Base-by-base conservation (phyloP, 2,888 invertebrate genomes). In the Yponomeuta cagnagella region DNA sequence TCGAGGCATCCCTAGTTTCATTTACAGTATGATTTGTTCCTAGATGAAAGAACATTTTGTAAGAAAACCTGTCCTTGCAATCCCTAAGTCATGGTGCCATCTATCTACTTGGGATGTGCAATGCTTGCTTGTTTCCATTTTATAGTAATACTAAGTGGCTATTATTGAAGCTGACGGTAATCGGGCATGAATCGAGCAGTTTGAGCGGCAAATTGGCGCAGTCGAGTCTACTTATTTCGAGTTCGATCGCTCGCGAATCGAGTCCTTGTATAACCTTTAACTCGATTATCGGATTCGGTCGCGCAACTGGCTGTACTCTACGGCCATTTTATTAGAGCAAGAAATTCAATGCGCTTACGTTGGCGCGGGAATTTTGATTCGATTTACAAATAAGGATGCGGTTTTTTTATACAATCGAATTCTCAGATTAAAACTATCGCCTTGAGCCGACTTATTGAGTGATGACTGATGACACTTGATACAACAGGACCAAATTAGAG, bases 141-240 rank as follows among this genome's bases (percentile, higher is more conserved):
- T 43, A 43, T 43, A 5, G 43, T 43, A 8, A 43, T 43, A 43
- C 68, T 68, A 71, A 72, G 71, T 71, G 72, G 71, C 71, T 72
- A 64, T 64, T 64, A 64, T 31, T 30, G 64, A 31, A 64, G 64
- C 64, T 64, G 30, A 64, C n/a, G 23, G 31, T 23, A 64, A 64
- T 64, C 30, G 33, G 65, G 65, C 65, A 65, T 65, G 65, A 30
- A 33, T 33, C 65, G 33, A 33, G 65, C 65, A 65, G 30, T 65
- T 33, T 33, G 52, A 58, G 33, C 65, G 33, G 30, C 30, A 65
- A 31, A 65, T 65, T 65, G 64, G 64, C 10, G 65, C 31, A 12
- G 52, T 15, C 52, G 52, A 15, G 15, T 58, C 5, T 43, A 43
- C 43, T 43, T 43, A 43, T 43, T 43, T 43, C 43, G 43, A 43